Percentiles rank a stretch among this genome's conserved stretches.
phyloP scores from a whole-genome alignment of 2,113 vertebrate genomes.

The Tragelaphus strepsiceros region DNA sequence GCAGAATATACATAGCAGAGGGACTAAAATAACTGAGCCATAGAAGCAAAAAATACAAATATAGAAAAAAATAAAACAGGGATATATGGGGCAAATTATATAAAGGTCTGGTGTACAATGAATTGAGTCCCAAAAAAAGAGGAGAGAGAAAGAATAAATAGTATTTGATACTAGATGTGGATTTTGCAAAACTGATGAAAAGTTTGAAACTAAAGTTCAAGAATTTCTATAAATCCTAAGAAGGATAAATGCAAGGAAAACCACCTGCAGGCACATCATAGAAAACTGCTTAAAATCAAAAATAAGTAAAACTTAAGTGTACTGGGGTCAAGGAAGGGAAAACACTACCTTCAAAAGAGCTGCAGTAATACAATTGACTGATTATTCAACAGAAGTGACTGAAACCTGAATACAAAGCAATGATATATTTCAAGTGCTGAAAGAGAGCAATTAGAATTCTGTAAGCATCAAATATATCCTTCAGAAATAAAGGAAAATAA shows the following conservation, averaged over 20 bases:
- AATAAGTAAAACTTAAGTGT: neutral
- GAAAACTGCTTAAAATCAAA: neutral
- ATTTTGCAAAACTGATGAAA: neutral
- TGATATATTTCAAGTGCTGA: neutral
- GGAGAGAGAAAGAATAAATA: neutral
- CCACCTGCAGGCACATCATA: neutral
- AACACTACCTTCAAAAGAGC: neutral
- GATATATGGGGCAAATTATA: neutral
- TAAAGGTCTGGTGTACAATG: neutral
- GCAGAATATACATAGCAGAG: neutral
- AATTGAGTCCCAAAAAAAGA: neutral
- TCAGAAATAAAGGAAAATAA: neutral
- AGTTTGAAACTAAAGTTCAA: neutral
- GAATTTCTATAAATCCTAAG: neutral
- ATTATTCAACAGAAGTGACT: neutral
- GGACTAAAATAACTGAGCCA: neutral
- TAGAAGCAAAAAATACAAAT: neutral
- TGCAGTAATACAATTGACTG: neutral
- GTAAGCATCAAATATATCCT: neutral
- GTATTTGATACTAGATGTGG: neutral
- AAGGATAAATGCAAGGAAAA: neutral
- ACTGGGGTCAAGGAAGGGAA: neutral
- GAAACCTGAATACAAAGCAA: neutral
- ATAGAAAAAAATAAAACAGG: neutral
- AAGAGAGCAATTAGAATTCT: neutral